phyloP scores from a whole-genome alignment of 2,888 invertebrate species.

The Tipula unca region DNA sequence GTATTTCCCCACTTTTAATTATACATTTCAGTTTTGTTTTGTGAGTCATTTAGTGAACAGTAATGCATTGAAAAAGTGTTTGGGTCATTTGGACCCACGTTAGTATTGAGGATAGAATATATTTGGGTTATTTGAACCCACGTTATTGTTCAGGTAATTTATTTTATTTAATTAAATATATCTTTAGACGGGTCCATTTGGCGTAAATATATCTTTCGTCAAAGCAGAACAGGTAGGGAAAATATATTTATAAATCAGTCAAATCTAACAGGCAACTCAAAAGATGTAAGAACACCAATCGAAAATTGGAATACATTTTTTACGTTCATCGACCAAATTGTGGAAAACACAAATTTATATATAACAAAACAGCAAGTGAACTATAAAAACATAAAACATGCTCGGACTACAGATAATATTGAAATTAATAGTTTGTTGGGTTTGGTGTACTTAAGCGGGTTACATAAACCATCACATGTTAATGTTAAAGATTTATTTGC shows the following conservation, averaged over 20 bases:
- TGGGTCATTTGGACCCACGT: not conserved
- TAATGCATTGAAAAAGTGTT: not conserved
- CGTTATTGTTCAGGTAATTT: not conserved
- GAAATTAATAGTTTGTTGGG: too few relatives aligned
- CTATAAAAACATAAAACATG: too few relatives aligned
- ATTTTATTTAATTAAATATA: not conserved
- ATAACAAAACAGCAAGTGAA: too few relatives aligned
- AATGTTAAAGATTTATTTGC: too few relatives aligned
- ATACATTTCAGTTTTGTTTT: too few relatives aligned
- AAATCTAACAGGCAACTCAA: not conserved
- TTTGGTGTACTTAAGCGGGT: too few relatives aligned
- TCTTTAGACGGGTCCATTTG: not conserved
- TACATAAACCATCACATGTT: too few relatives aligned
- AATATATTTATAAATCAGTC: not conserved
- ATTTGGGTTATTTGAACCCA: not conserved
- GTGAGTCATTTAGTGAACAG: not conserved
- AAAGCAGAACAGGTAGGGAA: not conserved
- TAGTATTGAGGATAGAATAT: too few relatives aligned
- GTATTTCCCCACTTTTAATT: too few relatives aligned
- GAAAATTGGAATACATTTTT: not conserved
- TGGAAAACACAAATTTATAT: not conserved
- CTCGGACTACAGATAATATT: too few relatives aligned
- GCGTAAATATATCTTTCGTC: too few relatives aligned
- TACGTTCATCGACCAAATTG: not conserved
- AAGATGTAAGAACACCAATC: not conserved